Evolutionary conservation across 2,113 vertebrate genomes (phyloP).

Genomic region (Elachura formosa): DNA sequence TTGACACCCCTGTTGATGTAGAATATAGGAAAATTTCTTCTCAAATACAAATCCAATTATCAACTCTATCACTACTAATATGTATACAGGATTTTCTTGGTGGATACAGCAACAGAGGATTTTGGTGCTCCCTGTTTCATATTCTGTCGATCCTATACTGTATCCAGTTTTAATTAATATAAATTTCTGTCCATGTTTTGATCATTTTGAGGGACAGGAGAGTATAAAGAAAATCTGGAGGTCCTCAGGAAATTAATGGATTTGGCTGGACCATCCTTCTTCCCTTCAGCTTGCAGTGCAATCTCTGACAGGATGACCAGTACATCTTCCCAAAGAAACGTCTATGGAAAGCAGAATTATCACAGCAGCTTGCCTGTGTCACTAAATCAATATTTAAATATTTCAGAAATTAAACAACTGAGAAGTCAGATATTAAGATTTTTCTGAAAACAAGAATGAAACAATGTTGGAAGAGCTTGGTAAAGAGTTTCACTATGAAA

Average conservation of each 20-base stretch:
- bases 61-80: not conserved
- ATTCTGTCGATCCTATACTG: not conserved
- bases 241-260: not conserved
- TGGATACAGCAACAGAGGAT: not conserved
- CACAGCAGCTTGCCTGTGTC: not conserved
- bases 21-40: not conserved
- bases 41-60: not conserved
- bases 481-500: not conserved
- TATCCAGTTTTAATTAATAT: not conserved
- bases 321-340: not conserved
- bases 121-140: not conserved
- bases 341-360: not conserved
- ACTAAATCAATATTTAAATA: not conserved
- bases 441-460: not conserved
- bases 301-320: not conserved
- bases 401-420: not conserved
- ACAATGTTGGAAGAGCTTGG: fast-evolving
- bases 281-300: not conserved
- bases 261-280: not conserved
- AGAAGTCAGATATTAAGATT: not conserved
- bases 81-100: not conserved
- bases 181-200: not conserved
- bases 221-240: not conserved
- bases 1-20: not conserved
- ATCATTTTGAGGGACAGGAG: not conserved